Percentiles rank a stretch among this genome's conserved stretches.
Conservation (phyloP, 1,140 invertebrate species). For the Diachasma alloeum region DNA sequence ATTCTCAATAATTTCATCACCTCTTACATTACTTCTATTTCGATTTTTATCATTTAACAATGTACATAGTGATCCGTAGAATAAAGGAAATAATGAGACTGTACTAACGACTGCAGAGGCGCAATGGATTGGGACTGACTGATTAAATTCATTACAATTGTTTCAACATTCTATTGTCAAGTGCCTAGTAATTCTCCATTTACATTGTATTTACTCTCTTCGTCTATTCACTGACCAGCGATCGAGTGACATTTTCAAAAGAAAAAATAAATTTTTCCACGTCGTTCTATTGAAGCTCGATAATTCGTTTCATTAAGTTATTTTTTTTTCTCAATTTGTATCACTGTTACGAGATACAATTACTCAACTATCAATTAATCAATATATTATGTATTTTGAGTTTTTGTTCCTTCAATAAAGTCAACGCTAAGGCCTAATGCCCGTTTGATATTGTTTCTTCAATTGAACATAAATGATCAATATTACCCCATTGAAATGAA, state of each 20-base stretch:
- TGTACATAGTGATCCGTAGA: conserved; percentile 35
- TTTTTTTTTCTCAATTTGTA: background rate
- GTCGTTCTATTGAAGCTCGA: conserved; percentile 6
- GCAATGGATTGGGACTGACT: background rate
- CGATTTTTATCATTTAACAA: background rate
- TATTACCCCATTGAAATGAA: background rate
- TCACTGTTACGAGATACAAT: background rate
- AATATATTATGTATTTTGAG: background rate
- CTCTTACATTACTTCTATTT: background rate
- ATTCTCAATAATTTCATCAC: background rate
- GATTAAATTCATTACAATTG: background rate
- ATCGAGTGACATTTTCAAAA: background rate
- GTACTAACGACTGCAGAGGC: background rate
- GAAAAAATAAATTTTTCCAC: background rate
- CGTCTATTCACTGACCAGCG: background rate
- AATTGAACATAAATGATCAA: background rate
- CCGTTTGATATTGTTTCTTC: background rate
- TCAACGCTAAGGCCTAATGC: conserved; percentile 4
- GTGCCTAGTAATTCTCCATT: background rate
- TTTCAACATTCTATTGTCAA: background rate
- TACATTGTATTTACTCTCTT: background rate
- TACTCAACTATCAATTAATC: background rate
- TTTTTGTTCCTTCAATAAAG: background rate
- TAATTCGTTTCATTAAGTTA: background rate
- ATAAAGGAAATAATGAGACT: conserved; percentile 29